Percentiles rank a stretch among this genome's conserved stretches.
phyloP scores from a whole-genome alignment of 2,888 invertebrate genomes.

The Ormia ochracea region DNA sequence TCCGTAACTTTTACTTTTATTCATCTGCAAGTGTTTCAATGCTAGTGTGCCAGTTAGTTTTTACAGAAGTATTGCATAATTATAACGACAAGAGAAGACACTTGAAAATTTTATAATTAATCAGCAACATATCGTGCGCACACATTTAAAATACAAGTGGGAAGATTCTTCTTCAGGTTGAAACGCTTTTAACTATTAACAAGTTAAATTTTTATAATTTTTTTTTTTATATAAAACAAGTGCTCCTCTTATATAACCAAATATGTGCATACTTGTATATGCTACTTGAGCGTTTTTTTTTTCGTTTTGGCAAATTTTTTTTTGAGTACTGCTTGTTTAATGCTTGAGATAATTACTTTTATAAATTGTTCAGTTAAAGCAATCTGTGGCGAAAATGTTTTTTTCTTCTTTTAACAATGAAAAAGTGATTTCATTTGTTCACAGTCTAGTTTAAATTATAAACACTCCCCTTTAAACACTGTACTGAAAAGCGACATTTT shows the following conservation, averaged over 20 bases:
- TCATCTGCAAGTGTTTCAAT: slow-evolving; percentile 30
- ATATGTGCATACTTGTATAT: too few species aligned
- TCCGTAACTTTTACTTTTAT: too few species aligned
- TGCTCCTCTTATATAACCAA: background rate
- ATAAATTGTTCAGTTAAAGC: background rate
- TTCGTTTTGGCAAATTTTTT: background rate
- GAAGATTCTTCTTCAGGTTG: background rate
- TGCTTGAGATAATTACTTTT: background rate
- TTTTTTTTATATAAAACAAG: background rate
- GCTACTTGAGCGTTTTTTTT: too few species aligned
- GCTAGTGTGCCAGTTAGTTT: background rate
- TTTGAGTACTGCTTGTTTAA: background rate
- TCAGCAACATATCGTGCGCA: background rate
- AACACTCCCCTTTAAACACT: background rate
- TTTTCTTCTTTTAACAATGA: background rate
- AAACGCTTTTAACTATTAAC: slow-evolving; percentile 25
- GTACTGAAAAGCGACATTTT: background rate
- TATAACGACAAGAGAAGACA: slow-evolving; percentile 24
- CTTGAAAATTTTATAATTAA: slow-evolving; percentile 11
- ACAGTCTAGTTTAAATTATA: background rate
- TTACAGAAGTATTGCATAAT: slow-evolving; percentile 18
- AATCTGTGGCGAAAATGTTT: slow-evolving; percentile 1
- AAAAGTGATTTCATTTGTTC: background rate
- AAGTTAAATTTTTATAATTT: background rate
- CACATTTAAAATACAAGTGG: slow-evolving; percentile 1